These are phyloP conservation scores for Anarsia innoxiella DNA, from an alignment of 2,888 invertebrate species.

Conservation along the genomic window DNA sequence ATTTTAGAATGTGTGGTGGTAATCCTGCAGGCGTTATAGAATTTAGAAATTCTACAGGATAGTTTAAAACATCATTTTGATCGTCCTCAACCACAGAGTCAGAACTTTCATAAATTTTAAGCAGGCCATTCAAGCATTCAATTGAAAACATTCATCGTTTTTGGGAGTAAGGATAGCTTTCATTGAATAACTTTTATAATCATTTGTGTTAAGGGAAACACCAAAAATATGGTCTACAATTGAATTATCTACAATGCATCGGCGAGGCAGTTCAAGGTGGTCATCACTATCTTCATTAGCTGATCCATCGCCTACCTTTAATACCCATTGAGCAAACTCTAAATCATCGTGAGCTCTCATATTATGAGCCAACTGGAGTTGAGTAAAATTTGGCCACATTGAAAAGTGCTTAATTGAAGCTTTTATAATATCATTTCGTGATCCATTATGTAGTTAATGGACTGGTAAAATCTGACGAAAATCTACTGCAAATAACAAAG, in stretches of 20 bases:
- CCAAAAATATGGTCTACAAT: conserved; percentile 19
- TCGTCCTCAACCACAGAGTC: conserved; percentile 12
- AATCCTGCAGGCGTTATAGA: conserved; percentile 18
- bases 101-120: conserved; percentile 17
- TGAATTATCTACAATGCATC: conserved; percentile 23
- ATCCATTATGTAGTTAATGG: conserved; percentile 23
- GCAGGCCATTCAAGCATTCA: conserved; percentile 17
- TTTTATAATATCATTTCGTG: conserved; percentile 26
- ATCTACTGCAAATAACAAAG: conserved; percentile 28
- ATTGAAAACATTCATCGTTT: conserved; percentile 21
- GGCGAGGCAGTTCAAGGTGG: conserved; percentile 19
- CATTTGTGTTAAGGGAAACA: conserved; percentile 19
- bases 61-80: conserved; percentile 18
- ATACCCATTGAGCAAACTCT: conserved; percentile 21
- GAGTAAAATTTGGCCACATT: conserved; percentile 22
- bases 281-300: conserved; percentile 16
- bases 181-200: conserved; percentile 22
- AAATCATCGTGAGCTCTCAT: conserved; percentile 20
- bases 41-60: conserved; percentile 19
- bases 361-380: conserved; percentile 12
- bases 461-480: conserved; percentile 29
- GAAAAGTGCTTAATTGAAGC: conserved; percentile 20
- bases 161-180: conserved; percentile 26
- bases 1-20: conserved; percentile 19
- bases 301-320: conserved; percentile 21